Base-by-base conservation (phyloP, 2,888 invertebrate genomes). In the Sinopyrophorus schimmeli region DNA sequence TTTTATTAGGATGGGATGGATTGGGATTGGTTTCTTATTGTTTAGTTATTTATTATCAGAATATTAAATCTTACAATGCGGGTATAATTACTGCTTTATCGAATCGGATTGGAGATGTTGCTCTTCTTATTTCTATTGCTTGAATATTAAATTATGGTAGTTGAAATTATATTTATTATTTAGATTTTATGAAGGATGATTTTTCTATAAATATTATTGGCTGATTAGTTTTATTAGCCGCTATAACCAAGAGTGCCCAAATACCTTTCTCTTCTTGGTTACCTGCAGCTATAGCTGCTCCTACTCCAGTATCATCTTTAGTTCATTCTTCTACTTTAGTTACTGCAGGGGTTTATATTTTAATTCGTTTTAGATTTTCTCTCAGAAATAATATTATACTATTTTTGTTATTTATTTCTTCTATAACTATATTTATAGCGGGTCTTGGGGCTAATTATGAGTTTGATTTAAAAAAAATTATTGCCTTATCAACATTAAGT, bases 281-380 rank as follows among this genome's bases (percentile, higher is more conserved):
- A 34, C 88, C 88, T 0, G 83, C 82, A 0, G 87, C 87, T 27
- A 88, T 88, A 72, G 84, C 86, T 0, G 87, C 87, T 28, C 87
- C 87, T 20, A 88, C 87, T 0, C 87, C 87, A 5, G 82, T 87
- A n/a, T 86, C 65, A 35, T 63, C 66, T 49, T 78, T 87, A 74
- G 86, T 84, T 57, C 86, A 88, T 78, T 88, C 87, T 54, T 88
- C 86, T 3, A 88, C 87, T 86, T 54, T 89, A 69, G 87, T 89
- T 0, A 88, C 87, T 6, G 87, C 87, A 0, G 87, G 87, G 0
- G 77, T 87, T 81, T 74, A 84, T 80, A 77, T 87, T 72, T 72
- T 87, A 71, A 82, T 86, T 80, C 86, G 84, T 0, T 84, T 85
- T 79, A 78, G 76, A 75, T 49, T 66, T 60, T 69, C 80, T 69